These are phyloP conservation scores for Druceiella hillmani DNA, from an alignment of 2,888 invertebrate species.

Conservation along the genomic window DNA sequence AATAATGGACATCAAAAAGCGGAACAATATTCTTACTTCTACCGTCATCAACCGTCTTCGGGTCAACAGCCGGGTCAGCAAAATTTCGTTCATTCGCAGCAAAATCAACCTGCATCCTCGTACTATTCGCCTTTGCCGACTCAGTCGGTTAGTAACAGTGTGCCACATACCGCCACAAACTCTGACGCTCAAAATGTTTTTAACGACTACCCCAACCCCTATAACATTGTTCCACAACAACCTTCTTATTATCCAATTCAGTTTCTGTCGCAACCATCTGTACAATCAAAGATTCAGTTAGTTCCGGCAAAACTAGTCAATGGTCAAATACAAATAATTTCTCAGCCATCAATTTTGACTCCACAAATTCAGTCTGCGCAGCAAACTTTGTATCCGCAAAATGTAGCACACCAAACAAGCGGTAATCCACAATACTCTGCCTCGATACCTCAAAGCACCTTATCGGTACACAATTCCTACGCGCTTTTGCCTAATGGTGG, in stretches of 20 bases:
- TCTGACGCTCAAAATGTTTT: background rate
- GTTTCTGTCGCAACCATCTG: constrained; percentile 35
- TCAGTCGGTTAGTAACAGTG: no score
- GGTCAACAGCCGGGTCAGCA: background rate
- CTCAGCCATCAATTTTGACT: constrained; percentile 32
- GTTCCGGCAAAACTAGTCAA: constrained; percentile 35
- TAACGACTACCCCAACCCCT: constrained; percentile 5
- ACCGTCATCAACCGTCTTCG: constrained; percentile 31
- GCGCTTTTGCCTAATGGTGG: no score
- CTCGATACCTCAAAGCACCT: no score
- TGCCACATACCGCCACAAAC: no score
- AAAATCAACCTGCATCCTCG: no score
- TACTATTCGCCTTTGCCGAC: no score
- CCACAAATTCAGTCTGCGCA: no score
- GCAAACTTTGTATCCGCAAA: constrained; percentile 14
- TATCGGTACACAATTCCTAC: no score
- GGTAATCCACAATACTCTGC: background rate
- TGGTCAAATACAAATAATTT: constrained; percentile 39
- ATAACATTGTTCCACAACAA: constrained; percentile 7
- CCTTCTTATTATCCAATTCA: constrained; percentile 9
- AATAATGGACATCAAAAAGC: constrained; percentile 41
- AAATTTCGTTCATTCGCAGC: no score
- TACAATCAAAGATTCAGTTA: constrained; percentile 43
- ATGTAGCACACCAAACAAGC: background rate
- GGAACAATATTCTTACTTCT: constrained; percentile 40